Evolutionary conservation across 2,888 invertebrate species (phyloP).

Genomic region (Galerucella calmariensis): DNA sequence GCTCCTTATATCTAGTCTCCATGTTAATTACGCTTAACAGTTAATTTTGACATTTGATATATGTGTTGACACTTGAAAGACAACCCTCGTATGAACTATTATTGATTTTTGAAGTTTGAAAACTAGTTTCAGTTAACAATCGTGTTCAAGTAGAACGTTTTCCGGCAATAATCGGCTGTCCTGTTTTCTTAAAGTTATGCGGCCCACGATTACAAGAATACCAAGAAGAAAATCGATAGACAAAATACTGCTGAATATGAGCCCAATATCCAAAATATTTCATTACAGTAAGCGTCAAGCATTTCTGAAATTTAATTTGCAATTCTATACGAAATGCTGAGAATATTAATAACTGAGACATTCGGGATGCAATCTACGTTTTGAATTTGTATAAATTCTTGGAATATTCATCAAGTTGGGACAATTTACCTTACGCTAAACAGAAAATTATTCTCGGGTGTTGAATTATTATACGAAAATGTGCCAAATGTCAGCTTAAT

Average conservation of each 20-base stretch:
- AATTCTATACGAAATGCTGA: slow-evolving; percentile 25
- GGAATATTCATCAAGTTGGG: slow-evolving; percentile 24
- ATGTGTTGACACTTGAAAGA: too few relatives aligned
- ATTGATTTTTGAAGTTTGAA: too few relatives aligned
- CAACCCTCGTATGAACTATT: too few relatives aligned
- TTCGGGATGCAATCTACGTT: slow-evolving; percentile 24
- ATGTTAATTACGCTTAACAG: too few relatives aligned
- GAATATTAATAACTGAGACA: slow-evolving; percentile 31
- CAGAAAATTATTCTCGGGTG: slow-evolving; percentile 11
- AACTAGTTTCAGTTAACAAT: background rate
- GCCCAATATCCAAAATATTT: slow-evolving; percentile 31
- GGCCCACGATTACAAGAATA: background rate
- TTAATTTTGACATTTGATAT: too few relatives aligned
- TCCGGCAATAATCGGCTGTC: background rate
- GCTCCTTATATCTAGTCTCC: too few relatives aligned
- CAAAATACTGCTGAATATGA: slow-evolving; percentile 23
- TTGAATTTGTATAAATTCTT: slow-evolving; percentile 31
- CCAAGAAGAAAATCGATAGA: slow-evolving; percentile 9
- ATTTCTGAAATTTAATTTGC: slow-evolving; percentile 32
- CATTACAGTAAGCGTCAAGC: slow-evolving; percentile 28
- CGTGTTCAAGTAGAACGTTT: background rate
- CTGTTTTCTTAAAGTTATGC: slow-evolving; percentile 10
- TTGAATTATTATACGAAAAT: slow-evolving; percentile 4
- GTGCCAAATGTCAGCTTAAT: background rate
- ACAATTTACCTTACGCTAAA: slow-evolving; percentile 16